phyloP scores from a whole-genome alignment of 2,113 vertebrate genomes.

The Aegotheles bennettii region DNA sequence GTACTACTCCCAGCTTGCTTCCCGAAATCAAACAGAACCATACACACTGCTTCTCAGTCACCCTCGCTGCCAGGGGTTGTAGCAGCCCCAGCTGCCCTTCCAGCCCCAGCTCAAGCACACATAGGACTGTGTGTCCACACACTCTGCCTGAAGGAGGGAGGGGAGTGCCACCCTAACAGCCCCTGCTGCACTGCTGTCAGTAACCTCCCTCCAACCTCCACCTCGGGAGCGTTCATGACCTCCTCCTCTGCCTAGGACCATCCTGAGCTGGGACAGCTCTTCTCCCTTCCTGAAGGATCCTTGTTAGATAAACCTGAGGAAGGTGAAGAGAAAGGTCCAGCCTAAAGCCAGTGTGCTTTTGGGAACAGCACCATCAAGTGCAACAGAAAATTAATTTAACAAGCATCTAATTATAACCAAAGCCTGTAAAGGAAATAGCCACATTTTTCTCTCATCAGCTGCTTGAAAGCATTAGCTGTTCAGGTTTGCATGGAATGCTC shows the following conservation, averaged over 20 bases:
- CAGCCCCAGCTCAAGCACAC: background rate
- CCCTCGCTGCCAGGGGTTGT: background rate
- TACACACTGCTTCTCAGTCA: background rate
- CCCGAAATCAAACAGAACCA: background rate
- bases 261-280: background rate
- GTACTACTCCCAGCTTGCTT: background rate
- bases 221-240: background rate
- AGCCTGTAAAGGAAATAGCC: background rate
- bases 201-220: background rate
- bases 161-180: background rate
- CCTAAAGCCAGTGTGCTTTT: background rate
- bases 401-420: background rate
- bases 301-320: background rate
- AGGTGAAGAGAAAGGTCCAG: background rate
- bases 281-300: background rate
- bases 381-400: background rate
- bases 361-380: background rate
- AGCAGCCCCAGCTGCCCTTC: background rate
- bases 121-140: accelerated
- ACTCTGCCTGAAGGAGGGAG: background rate
- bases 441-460: background rate
- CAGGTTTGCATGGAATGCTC: background rate
- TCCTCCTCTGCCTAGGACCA: background rate
- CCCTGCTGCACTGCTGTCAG: background rate
- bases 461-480: background rate